Percentiles rank a stretch among this genome's conserved stretches.
Evolutionary conservation across 1,140 invertebrate genomes (phyloP).

Genomic region (Ceratosolen solmsi): DNA sequence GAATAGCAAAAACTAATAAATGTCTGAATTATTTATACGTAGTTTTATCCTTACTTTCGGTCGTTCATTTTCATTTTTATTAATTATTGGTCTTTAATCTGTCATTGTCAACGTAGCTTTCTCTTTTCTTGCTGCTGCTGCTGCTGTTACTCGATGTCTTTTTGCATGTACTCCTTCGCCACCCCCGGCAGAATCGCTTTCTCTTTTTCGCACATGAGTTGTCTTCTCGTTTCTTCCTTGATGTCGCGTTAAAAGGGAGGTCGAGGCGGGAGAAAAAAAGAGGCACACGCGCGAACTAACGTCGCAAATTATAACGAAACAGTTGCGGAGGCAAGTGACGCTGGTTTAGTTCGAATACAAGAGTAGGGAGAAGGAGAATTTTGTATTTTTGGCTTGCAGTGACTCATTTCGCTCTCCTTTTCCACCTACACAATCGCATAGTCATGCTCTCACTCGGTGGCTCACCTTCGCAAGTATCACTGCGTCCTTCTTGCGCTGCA

Average conservation of each 20-base stretch:
- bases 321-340: slow-evolving; percentile 13
- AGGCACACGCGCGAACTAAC: background rate
- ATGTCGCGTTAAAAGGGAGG: background rate
- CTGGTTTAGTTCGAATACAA: background rate
- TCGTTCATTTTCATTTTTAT: slow-evolving; percentile 12
- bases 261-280: background rate
- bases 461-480: slow-evolving; percentile 28
- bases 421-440: slow-evolving; percentile 59
- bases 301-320: slow-evolving; percentile 25
- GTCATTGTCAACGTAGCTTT: slow-evolving; percentile 29
- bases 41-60: background rate
- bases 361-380: background rate
- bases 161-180: background rate
- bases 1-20: slow-evolving; percentile 30
- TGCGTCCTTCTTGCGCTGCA: slow-evolving; percentile 25
- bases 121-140: slow-evolving; percentile 28
- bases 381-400: slow-evolving; percentile 54
- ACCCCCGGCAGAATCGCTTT: background rate
- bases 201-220: slow-evolving; percentile 25
- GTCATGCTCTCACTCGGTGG: background rate
- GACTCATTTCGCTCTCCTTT: slow-evolving; percentile 56
- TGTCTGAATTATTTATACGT: slow-evolving; percentile 25
- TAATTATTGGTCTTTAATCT: slow-evolving; percentile 48
- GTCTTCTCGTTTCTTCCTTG: background rate
- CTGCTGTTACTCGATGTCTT: slow-evolving; percentile 3